Evolutionary conservation across 2,888 invertebrate species (phyloP).

Genomic region (Orchesellides sinensis): DNA sequence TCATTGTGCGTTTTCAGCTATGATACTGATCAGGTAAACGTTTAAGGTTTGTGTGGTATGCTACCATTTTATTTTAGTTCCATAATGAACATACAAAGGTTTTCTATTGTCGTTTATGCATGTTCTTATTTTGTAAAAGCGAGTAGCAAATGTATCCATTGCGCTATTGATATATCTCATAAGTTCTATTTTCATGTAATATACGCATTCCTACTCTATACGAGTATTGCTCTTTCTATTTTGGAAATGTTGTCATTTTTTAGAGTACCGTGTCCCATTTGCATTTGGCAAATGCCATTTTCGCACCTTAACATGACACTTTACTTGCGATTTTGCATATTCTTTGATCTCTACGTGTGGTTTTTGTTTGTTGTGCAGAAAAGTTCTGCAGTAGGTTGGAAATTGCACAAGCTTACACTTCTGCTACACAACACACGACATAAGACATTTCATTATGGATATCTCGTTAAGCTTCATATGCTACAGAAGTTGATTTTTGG

Average conservation of each 20-base stretch:
- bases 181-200: too few species aligned
- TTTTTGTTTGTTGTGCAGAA: not conserved
- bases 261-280: not conserved
- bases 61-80: too few species aligned
- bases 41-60: too few species aligned
- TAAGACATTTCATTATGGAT: not conserved
- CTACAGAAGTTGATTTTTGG: not conserved
- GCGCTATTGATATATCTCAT: too few species aligned
- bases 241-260: too few species aligned
- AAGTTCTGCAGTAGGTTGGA: not conserved
- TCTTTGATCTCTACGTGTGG: not conserved
- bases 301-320: not conserved
- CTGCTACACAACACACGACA: not conserved
- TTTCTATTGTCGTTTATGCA: too few species aligned
- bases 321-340: not conserved
- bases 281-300: conserved; percentile 9
- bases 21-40: too few species aligned
- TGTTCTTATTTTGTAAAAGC: not conserved
- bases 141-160: too few species aligned
- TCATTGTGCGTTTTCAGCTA: too few species aligned
- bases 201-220: not conserved
- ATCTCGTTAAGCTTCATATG: not conserved
- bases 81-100: too few species aligned
- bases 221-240: too few species aligned
- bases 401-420: too few species aligned